phyloP scores from a whole-genome alignment of 2,113 vertebrate genomes.

The Pipra filicauda region DNA sequence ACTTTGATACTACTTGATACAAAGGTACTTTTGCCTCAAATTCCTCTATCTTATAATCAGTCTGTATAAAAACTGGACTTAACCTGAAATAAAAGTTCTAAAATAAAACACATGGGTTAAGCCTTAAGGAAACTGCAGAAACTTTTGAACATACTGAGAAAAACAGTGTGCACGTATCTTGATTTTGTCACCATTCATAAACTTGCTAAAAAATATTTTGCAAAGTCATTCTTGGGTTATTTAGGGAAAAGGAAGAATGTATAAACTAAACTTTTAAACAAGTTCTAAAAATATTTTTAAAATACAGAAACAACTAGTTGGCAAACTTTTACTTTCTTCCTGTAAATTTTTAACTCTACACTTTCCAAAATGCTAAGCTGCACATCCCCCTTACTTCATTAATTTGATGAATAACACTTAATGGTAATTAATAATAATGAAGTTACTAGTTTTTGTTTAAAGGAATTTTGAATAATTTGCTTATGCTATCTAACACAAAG shows the following conservation, averaged over 20 bases:
- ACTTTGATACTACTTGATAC: neutral
- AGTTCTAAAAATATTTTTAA: neutral
- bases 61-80: neutral
- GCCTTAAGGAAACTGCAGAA: neutral
- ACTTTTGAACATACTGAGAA: neutral
- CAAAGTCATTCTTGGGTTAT: neutral
- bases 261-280: neutral
- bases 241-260: neutral
- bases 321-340: neutral
- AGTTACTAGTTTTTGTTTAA: neutral
- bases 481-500: neutral
- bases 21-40: neutral
- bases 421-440: neutral
- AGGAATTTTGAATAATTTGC: neutral
- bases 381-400: neutral
- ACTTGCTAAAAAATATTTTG: neutral
- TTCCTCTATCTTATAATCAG: neutral
- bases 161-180: neutral
- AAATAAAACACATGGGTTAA: neutral
- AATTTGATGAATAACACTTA: neutral
- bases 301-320: neutral
- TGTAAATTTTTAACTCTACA: neutral
- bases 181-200: neutral
- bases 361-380: neutral
- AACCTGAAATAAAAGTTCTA: neutral